A percentile compares a stretch with the other conserved stretches of the same genome.
phyloP scores from a whole-genome alignment of 2,888 invertebrate genomes.

The Clivina fossor region DNA sequence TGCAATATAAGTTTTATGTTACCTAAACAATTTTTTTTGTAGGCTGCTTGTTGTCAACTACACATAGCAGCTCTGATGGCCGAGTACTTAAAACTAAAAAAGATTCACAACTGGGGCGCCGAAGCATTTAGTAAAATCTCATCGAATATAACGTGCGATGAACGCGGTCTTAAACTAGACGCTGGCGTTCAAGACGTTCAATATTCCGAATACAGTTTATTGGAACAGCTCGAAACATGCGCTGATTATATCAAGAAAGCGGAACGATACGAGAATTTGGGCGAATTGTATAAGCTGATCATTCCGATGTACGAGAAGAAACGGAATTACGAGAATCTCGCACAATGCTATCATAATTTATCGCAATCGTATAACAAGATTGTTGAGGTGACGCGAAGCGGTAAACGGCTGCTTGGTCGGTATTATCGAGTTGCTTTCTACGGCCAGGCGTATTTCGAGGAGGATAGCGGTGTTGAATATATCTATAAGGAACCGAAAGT shows the following conservation, averaged over 20 bases:
- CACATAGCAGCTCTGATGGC: constrained; percentile 95
- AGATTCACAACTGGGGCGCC: constrained; percentile 80
- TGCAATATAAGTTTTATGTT: too few species aligned
- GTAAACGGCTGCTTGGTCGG: constrained; percentile 83
- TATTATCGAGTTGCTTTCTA: constrained; percentile 93
- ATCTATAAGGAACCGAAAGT: constrained; percentile 96
- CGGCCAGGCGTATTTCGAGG: constrained; percentile 83
- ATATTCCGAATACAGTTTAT: constrained; percentile 79
- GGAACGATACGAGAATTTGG: constrained; percentile 85
- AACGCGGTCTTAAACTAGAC: constrained; percentile 81
- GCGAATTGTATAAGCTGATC: constrained; percentile 81
- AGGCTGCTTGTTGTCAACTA: constrained; percentile 91
- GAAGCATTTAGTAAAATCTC: constrained; percentile 81
- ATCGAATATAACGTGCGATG: constrained; percentile 83
- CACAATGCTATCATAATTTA: constrained; percentile 75
- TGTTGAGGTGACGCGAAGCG: constrained; percentile 82
- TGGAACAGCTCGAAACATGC: constrained; percentile 84
- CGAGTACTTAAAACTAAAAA: constrained; percentile 82
- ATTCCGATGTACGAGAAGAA: constrained; percentile 87
- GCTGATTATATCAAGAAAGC: constrained; percentile 81
- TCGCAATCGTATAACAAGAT: constrained; percentile 85
- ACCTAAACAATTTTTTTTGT: too few species aligned
- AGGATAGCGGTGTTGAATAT: constrained; percentile 84
- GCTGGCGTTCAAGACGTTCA: constrained; percentile 79
- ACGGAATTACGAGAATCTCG: constrained; percentile 77